Conservation (phyloP, 1,140 invertebrate species). For the Heliothis subflexa region DNA sequence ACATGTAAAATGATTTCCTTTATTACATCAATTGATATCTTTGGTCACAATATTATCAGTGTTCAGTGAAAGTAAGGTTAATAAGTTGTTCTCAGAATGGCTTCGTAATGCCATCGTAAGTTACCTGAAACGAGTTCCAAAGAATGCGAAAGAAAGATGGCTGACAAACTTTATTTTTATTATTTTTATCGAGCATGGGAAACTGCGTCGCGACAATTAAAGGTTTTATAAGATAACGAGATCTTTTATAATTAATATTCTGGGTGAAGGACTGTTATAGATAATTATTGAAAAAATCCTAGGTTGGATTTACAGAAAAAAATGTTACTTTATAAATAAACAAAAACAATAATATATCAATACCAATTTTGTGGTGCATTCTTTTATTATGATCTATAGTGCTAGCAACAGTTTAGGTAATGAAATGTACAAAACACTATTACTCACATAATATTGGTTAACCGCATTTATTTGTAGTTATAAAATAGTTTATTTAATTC, state of each 20-base stretch:
- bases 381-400: no score
- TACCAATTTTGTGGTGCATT: no score
- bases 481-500: not conserved
- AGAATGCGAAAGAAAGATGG: slow-evolving; percentile 36
- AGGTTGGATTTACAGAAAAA: no score
- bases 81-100: not conserved
- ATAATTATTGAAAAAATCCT: not conserved
- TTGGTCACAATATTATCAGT: not conserved
- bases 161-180: slow-evolving; percentile 1
- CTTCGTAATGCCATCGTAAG: slow-evolving; percentile 9
- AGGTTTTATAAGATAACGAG: slow-evolving; percentile 8
- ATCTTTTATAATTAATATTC: slow-evolving; percentile 10
- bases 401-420: not conserved
- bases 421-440: not conserved
- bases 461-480: slow-evolving; percentile 3
- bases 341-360: no score
- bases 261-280: no score
- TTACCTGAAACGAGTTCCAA: slow-evolving; percentile 29
- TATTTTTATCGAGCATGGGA: slow-evolving; percentile 27
- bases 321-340: no score
- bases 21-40: not conserved
- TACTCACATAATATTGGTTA: not conserved
- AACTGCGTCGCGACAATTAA: slow-evolving; percentile 12
- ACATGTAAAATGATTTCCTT: slow-evolving; percentile 4
- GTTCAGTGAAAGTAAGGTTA: slow-evolving; percentile 23